Conservation (phyloP, 2,888 invertebrate genomes). For the Choristoneura rosaceana region DNA sequence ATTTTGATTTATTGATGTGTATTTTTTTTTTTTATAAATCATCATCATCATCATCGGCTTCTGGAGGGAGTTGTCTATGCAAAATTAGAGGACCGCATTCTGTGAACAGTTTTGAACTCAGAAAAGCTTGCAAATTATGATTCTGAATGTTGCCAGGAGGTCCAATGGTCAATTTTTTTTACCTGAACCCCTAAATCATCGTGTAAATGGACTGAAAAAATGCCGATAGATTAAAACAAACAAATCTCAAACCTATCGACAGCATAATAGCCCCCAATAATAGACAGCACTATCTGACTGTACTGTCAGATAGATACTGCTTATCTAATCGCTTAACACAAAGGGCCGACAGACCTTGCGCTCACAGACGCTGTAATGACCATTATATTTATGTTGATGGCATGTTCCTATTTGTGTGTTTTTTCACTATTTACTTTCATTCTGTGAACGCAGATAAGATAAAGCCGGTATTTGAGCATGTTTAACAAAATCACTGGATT, state of each 20-base stretch:
- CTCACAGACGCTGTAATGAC: conserved; percentile 42
- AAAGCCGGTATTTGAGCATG: conserved; percentile 2
- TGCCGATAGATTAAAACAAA: too few species aligned
- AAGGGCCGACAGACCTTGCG: conserved; percentile 47
- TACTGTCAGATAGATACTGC: conserved; percentile 44
- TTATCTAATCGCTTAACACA: conserved; percentile 51
- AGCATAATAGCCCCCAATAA: conserved; percentile 36
- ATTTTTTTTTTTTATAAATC: too few species aligned
- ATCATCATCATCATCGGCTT: too few species aligned
- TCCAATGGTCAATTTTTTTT: too few species aligned
- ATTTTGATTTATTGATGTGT: too few species aligned
- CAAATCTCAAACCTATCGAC: conserved; percentile 38
- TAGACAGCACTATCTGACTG: conserved; percentile 46
- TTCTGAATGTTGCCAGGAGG: too few species aligned
- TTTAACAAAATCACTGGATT: neutral
- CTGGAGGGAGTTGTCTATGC: too few species aligned
- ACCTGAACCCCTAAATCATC: too few species aligned
- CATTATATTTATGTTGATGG: conserved; percentile 42
- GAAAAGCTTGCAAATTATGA: too few species aligned
- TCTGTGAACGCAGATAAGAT: conserved; percentile 18
- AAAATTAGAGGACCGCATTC: too few species aligned
- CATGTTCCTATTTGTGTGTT: conserved; percentile 21
- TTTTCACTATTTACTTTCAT: conserved; percentile 23
- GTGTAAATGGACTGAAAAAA: too few species aligned
- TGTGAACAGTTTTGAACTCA: too few species aligned